A percentile compares a stretch with the other conserved stretches of the same genome.
Conservation (phyloP, 92 coral and sea anemone genomes). For the Parazoanthus swiftii region DNA sequence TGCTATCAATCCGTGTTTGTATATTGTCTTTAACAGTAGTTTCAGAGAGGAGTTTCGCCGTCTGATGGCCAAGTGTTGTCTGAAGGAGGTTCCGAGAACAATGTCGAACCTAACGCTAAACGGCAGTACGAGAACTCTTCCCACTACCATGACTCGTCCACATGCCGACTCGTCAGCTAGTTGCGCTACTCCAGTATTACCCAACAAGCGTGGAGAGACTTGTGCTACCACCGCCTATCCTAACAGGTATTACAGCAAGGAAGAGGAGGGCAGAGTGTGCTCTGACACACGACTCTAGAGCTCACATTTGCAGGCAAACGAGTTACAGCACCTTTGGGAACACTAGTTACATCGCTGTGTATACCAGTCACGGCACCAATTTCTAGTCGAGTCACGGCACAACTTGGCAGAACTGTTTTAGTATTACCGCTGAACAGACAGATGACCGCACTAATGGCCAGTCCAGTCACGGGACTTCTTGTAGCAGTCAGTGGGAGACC, state of each 20-base stretch:
- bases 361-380: background rate
- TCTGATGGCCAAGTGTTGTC: slow-evolving; percentile 17
- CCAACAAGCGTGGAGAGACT: background rate
- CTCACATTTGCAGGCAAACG: background rate
- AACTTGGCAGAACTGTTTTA: background rate
- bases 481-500: too few relatives aligned
- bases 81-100: slow-evolving; percentile 12
- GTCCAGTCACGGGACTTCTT: too few relatives aligned
- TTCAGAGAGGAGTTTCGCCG: slow-evolving; percentile 27
- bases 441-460: too few relatives aligned
- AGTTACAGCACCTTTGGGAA: background rate
- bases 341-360: background rate
- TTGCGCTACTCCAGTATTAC: background rate
- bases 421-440: too few relatives aligned
- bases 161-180: slow-evolving; percentile 9
- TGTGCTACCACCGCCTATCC: background rate
- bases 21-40: slow-evolving; percentile 31
- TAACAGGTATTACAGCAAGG: background rate
- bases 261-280: background rate
- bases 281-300: slow-evolving; percentile 18
- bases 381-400: background rate
- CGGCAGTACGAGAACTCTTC: slow-evolving; percentile 25
- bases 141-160: slow-evolving; percentile 9
- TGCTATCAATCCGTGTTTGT: slow-evolving; percentile 40
- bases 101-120: slow-evolving; percentile 16